Evolutionary conservation across 1,140 invertebrate species (phyloP), one percentile per base, ranked within the genome.

Genomic region (Pollicipes pollicipes): DNA sequence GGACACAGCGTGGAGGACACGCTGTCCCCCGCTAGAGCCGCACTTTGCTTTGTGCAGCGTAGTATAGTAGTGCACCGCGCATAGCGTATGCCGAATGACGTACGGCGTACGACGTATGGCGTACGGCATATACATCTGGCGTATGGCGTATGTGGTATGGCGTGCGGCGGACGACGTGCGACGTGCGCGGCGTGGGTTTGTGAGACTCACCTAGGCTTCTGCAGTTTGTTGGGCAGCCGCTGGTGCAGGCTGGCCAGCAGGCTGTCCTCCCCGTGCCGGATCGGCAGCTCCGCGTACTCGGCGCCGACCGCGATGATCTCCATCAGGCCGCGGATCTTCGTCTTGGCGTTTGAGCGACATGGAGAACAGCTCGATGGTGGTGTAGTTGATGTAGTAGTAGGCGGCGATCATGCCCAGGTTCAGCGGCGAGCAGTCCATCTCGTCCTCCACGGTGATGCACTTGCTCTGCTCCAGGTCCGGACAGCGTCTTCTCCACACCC

Each of bases 371-470:
- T 99, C 96, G 73, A 99, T 99, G 0, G 97, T 99, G 0, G 95
- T 97, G 76, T 99, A 99, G 81, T 98, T 98, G 74, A 99, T 99
- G 79, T 99, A 99, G 80, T 99, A 99, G 80, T 99, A 99, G 0
- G 96, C 95, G 1, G 97, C 96, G 80, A 99, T 99, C 95, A 99
- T 99, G 73, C 97, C 97, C 77, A 99, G 82, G 83, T 99, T 99
- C 0, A 99, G 82, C 0, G 97, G 93, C 68, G 91, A 83, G 0
- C 92, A 91, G 79, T 99, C 95, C 87, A 99, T 95, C 73, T 99
- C 97, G 76, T 99, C 95, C 80, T 98, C 95, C 17, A 99, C 88
- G 68, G 90, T 90, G 72, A 99, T 97, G 79, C 97, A 99, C 80
- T 98, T 97, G 0, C 94, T 95, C 78, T 97, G 93, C 79, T 99